Conservation (phyloP, 2,113 vertebrate genomes). For the Channa argus region DNA sequence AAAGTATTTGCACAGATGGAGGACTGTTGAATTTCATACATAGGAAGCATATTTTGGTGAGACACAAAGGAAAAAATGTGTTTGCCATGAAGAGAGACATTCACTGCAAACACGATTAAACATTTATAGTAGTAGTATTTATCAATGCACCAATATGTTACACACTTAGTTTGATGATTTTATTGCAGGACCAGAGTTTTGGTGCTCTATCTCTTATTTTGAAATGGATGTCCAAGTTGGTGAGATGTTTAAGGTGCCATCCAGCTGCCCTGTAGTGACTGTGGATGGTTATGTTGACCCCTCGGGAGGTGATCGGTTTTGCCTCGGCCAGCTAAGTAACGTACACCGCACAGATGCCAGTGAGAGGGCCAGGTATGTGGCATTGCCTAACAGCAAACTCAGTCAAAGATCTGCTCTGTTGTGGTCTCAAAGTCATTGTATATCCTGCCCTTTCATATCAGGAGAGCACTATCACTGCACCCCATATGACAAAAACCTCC, state of each 20-base stretch:
- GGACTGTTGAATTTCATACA: no score
- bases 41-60: no score
- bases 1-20: no score
- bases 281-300: slow-evolving; percentile 85
- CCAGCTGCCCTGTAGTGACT: slow-evolving; percentile 82
- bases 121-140: no score
- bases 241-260: slow-evolving; percentile 86
- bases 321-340: slow-evolving; percentile 84
- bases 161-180: not conserved
- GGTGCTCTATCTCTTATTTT: slow-evolving; percentile 86
- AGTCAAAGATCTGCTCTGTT: not conserved
- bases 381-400: no score
- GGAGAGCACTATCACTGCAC: no score
- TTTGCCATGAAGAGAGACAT: no score
- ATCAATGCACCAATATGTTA: not conserved
- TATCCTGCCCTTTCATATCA: no score
- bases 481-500: no score
- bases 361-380: slow-evolving; percentile 83
- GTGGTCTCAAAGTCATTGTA: no score
- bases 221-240: slow-evolving; percentile 88
- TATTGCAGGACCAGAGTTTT: slow-evolving; percentile 80
- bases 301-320: slow-evolving; percentile 82
- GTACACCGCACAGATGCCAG: slow-evolving; percentile 83
- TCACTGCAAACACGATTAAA: no score
- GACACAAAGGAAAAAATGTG: no score